phyloP scores from a whole-genome alignment of 2,113 vertebrate genomes.

The Oryzias curvinotus region DNA sequence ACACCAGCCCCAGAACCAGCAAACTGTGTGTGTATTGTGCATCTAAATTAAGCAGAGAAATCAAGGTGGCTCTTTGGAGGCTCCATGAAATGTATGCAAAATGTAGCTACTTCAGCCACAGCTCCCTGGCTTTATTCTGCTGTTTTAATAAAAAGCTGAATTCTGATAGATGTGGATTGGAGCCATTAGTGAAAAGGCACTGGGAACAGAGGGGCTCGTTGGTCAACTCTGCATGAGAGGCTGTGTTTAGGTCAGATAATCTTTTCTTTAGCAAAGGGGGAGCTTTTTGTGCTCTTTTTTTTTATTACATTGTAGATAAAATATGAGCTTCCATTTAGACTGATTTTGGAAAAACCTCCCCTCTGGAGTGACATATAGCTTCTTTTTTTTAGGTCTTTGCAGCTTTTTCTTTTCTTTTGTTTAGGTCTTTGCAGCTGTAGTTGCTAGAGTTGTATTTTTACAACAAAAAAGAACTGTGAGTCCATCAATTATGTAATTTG shows the following conservation, averaged over 20 bases:
- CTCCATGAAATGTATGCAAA: constrained; percentile 76
- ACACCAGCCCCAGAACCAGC: constrained; percentile 55
- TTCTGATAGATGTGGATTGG: constrained; percentile 43
- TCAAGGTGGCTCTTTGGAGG: constrained; percentile 58
- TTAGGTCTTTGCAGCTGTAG: no score
- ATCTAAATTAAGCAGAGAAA: constrained; percentile 70
- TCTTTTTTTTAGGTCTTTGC: no score
- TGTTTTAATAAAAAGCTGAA: constrained; percentile 48
- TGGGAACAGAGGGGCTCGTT: constrained; percentile 34
- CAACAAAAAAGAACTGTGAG: no score
- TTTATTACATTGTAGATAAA: no score
- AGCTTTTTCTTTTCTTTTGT: no score
- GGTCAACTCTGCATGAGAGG: constrained; percentile 9
- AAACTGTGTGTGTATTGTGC: constrained; percentile 58
- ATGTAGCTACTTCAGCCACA: constrained; percentile 66
- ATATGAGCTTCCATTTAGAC: no score
- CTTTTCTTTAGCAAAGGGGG: background rate
- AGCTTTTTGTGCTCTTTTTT: background rate
- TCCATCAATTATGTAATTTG: background rate
- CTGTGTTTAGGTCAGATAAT: background rate
- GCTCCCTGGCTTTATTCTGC: constrained; percentile 34
- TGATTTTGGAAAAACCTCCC: no score
- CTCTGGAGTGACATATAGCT: no score
- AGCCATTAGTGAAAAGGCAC: constrained; percentile 46
- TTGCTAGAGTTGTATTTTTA: no score